These are phyloP conservation scores for Thunnus albacares DNA, from an alignment of 2,797 vertebrate species.

Conservation along the genomic window DNA sequence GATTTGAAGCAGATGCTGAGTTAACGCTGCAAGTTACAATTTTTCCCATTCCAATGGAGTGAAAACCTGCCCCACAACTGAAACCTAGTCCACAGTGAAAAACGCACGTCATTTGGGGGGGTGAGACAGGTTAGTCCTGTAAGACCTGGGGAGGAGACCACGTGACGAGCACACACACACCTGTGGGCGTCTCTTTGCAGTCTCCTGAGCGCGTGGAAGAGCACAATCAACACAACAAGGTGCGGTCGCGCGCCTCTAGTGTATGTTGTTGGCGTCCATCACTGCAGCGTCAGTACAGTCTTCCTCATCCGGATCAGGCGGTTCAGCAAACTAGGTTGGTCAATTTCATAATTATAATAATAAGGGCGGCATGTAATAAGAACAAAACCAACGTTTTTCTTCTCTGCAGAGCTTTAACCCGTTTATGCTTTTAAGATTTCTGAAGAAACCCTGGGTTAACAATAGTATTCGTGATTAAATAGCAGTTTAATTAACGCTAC, in stretches of 20 bases:
- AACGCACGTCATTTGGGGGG: too few species aligned
- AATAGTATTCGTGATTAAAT: neutral
- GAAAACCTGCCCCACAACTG: neutral
- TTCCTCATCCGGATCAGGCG: neutral
- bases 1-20: too few species aligned
- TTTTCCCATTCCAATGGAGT: neutral
- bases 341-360: rapidly evolving
- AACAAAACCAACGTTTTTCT: rapidly evolving
- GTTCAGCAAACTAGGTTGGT: constrained; percentile 38
- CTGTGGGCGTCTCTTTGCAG: constrained; percentile 23
- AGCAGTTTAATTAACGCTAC: neutral
- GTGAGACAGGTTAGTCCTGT: constrained; percentile 60
- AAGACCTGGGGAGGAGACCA: constrained; percentile 11
- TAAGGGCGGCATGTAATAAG: neutral
- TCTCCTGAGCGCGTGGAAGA: neutral
- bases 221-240: neutral
- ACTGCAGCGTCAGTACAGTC: neutral
- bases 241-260: constrained; percentile 14
- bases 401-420: rapidly evolving
- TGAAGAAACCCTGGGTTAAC: neutral
- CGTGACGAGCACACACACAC: constrained; percentile 43
- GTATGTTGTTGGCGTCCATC: constrained; percentile 10
- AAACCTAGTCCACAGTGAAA: neutral
- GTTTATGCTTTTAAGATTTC: neutral
- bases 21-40: neutral